Conservation (phyloP, 2,797 vertebrate species). For the Myotis myotis region DNA sequence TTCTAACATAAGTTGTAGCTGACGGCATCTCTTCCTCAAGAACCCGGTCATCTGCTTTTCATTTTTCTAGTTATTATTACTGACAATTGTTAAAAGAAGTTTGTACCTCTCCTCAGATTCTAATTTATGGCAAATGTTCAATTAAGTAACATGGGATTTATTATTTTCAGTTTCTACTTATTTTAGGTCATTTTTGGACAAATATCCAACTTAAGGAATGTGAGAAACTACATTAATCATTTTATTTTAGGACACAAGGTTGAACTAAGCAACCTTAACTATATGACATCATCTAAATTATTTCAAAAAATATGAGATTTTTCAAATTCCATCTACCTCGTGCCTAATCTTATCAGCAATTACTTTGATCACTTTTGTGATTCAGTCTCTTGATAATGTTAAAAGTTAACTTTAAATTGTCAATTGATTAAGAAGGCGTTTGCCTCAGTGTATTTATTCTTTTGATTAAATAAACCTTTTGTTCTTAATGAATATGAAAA, state of each 20-base stretch:
- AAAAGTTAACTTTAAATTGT: conserved; percentile 20
- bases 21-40: not conserved
- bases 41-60: not conserved
- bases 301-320: conserved; percentile 25
- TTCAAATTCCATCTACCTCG: not conserved
- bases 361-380: not conserved
- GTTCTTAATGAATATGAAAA: conserved; percentile 45
- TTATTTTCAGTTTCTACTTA: not conserved
- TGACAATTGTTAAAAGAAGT: not conserved
- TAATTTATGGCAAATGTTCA: not conserved
- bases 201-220: not conserved
- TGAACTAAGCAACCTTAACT: not conserved
- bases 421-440: conserved; percentile 39
- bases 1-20: not conserved
- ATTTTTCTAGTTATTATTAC: not conserved
- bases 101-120: not conserved
- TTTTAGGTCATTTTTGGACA: not conserved
- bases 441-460: not conserved
- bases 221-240: not conserved
- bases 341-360: not conserved
- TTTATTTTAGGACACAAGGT: not conserved
- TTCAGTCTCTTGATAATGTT: not conserved
- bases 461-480: conserved; percentile 49
- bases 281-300: not conserved
- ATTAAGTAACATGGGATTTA: not conserved